Evolutionary conservation across 37 sponge, comb jelly and placozoan genomes (phyloP).

Genomic region (Halichondria panicea): DNA sequence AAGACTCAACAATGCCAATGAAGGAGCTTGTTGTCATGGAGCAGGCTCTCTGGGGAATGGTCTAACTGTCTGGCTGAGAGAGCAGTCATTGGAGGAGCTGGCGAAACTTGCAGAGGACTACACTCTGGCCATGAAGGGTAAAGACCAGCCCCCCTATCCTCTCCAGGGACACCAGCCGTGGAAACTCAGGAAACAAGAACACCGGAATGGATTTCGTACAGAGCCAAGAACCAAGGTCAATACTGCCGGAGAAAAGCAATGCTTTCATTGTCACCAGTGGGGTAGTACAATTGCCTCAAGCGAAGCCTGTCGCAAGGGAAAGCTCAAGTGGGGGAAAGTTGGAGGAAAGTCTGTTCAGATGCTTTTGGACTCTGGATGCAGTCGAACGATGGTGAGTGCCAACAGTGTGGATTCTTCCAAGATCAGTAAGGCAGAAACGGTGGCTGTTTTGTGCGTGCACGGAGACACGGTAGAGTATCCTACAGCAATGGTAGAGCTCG

Average conservation of each 20-base stretch:
- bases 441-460: conserved; percentile 22
- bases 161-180: background rate
- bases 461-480: conserved; percentile 11
- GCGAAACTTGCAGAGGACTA: conserved; percentile 34
- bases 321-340: too few relatives aligned
- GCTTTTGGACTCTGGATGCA: conserved; percentile 26
- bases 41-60: conserved; percentile 12
- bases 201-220: background rate
- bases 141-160: background rate
- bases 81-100: conserved; percentile 20
- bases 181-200: background rate
- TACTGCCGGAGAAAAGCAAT: conserved; percentile 4
- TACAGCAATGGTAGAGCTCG: conserved; percentile 22
- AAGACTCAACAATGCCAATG: background rate
- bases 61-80: conserved; percentile 31
- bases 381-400: conserved; percentile 16
- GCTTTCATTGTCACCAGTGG: conserved; percentile 15
- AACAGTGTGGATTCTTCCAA: background rate
- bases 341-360: conserved; percentile 26
- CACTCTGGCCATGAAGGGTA: background rate
- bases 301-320: too few relatives aligned
- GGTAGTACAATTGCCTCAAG: too few relatives aligned
- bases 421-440: background rate
- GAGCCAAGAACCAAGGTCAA: background rate
- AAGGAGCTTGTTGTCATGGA: conserved; percentile 24